phyloP scores from a whole-genome alignment of 2,113 vertebrate species.

The Vulpes lagopus region DNA sequence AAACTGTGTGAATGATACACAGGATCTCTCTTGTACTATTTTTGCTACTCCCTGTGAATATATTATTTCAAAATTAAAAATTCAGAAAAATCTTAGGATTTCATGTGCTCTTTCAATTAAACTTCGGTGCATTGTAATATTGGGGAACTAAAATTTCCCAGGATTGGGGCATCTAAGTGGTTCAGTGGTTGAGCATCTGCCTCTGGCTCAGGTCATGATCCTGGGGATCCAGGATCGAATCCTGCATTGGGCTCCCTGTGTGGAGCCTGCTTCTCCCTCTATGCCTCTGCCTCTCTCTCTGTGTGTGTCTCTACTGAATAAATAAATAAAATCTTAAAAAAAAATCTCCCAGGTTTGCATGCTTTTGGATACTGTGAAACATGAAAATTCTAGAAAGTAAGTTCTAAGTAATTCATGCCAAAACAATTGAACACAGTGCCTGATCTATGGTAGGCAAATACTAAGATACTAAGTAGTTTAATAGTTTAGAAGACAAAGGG shows the following conservation, averaged over 20 bases:
- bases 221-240: too few species aligned
- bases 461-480: background rate
- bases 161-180: too few species aligned
- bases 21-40: background rate
- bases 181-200: too few species aligned
- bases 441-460: background rate
- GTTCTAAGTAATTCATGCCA: background rate
- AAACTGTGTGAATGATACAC: background rate
- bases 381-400: background rate
- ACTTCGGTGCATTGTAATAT: background rate
- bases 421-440: background rate
- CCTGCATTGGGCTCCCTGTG: too few species aligned
- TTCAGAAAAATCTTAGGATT: background rate
- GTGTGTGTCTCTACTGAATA: too few species aligned
- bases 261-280: too few species aligned
- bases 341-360: background rate
- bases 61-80: background rate
- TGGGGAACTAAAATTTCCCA: background rate
- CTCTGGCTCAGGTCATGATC: too few species aligned
- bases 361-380: background rate
- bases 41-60: background rate
- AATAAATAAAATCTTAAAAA: too few species aligned
- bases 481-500: background rate
- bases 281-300: too few species aligned
- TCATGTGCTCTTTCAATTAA: background rate